Evolutionary conservation across 1,140 invertebrate species (phyloP).

Genomic region (Caenorhabditis latens): DNA sequence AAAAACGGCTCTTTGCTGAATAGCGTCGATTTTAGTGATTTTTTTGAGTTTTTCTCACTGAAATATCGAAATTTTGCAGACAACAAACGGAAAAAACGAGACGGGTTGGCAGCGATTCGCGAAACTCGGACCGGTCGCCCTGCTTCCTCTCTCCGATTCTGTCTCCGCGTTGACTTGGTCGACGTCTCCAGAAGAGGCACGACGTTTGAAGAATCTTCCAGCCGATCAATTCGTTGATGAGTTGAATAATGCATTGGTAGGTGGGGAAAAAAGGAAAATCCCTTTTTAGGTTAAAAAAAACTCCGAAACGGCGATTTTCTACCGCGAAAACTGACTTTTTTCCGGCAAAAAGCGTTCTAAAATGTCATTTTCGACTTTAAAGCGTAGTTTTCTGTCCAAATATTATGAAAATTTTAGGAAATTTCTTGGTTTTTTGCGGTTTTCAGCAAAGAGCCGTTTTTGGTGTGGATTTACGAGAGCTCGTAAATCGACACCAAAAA

Average conservation of each 20-base stretch:
- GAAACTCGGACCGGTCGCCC: constrained; percentile 89
- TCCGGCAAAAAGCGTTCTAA: too few relatives aligned
- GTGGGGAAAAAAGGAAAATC: constrained; percentile 25
- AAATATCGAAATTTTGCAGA: not conserved
- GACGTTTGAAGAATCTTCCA: constrained; percentile 83
- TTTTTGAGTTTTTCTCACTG: not conserved
- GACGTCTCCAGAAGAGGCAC: constrained; percentile 84
- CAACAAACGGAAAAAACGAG: constrained; percentile 48
- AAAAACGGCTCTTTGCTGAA: not conserved
- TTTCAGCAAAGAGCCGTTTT: too few relatives aligned
- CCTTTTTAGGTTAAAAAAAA: too few relatives aligned
- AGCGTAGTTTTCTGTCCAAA: too few relatives aligned
- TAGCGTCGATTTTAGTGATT: not conserved
- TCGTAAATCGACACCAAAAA: too few relatives aligned
- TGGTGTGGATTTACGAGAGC: too few relatives aligned
- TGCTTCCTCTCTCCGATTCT: constrained; percentile 86
- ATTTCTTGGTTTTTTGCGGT: too few relatives aligned
- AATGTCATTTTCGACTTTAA: too few relatives aligned
- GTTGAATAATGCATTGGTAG: constrained; percentile 88
- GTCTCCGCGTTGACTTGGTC: constrained; percentile 93
- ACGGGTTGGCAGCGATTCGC: constrained; percentile 96
- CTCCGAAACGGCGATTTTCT: not conserved
- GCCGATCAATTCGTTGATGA: constrained; percentile 89
- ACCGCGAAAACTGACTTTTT: too few relatives aligned
- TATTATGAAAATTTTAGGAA: too few relatives aligned